Percentiles rank a stretch among this genome's conserved stretches.
phyloP scores from a whole-genome alignment of 2,888 invertebrate genomes.

The Oxytorus armatus region DNA sequence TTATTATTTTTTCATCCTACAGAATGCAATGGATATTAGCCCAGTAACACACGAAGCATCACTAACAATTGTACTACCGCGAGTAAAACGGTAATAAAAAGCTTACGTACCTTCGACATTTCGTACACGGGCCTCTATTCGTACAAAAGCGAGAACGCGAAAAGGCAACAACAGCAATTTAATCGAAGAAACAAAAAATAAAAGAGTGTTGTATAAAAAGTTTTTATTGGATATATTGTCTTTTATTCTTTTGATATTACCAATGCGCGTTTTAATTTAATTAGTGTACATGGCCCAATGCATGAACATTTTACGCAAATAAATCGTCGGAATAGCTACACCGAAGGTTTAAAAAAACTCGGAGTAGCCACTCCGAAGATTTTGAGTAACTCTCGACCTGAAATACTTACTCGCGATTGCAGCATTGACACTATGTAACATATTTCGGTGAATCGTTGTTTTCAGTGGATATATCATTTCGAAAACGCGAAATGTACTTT shows the following conservation, averaged over 20 bases:
- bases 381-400: no score
- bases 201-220: constrained; percentile 73
- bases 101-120: constrained; percentile 69
- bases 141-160: constrained; percentile 63
- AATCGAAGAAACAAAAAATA: constrained; percentile 71
- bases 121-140: constrained; percentile 72
- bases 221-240: constrained; percentile 39
- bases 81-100: constrained; percentile 59
- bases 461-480: no score
- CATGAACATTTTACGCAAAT: no score
- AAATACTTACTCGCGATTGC: no score
- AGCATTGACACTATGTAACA: no score
- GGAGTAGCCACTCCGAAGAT: no score
- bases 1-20: constrained; percentile 40
- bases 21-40: constrained; percentile 65
- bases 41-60: constrained; percentile 69
- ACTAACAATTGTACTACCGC: constrained; percentile 68
- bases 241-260: constrained; percentile 48
- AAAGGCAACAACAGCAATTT: constrained; percentile 68
- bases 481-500: no score
- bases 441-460: no score
- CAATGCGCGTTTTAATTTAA: background rate
- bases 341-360: no score
- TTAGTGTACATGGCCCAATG: background rate
- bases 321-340: no score